phyloP scores from a whole-genome alignment of 2,113 vertebrate genomes.

The Ammospiza nelsoni region DNA sequence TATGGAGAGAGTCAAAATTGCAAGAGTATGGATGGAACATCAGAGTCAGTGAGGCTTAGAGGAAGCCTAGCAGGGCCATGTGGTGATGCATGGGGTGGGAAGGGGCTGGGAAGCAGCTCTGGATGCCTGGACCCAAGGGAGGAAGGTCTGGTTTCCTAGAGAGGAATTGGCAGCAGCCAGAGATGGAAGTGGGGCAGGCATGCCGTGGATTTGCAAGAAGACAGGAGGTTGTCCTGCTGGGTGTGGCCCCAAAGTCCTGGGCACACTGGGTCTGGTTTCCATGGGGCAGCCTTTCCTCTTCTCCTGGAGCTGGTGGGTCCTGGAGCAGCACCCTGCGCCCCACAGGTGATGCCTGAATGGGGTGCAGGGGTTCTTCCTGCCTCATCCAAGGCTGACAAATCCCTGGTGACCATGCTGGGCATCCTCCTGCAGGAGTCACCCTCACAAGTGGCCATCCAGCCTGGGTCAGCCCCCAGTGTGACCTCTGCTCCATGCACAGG shows the following conservation, averaged over 20 bases:
- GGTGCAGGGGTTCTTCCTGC: rapidly evolving
- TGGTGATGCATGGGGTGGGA: not conserved
- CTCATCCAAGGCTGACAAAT: not conserved
- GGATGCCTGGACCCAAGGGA: not conserved
- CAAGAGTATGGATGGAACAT: not conserved
- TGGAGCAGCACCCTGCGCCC: not conserved
- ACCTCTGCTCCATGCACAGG: rapidly evolving
- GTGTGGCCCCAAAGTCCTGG: not conserved
- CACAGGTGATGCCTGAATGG: rapidly evolving
- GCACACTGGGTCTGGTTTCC: not conserved
- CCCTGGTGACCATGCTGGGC: not conserved
- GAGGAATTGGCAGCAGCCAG: not conserved
- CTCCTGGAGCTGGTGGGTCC: not conserved
- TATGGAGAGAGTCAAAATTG: rapidly evolving
- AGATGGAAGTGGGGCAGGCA: not conserved
- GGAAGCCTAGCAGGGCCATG: not conserved
- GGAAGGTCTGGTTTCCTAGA: not conserved
- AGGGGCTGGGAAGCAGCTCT: not conserved
- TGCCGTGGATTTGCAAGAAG: not conserved
- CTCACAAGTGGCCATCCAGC: not conserved
- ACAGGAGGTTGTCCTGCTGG: not conserved
- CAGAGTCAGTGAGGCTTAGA: not conserved
- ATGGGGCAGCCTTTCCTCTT: not conserved
- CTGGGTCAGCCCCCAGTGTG: rapidly evolving
- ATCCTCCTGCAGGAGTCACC: not conserved